phyloP scores from a whole-genome alignment of 2,113 vertebrate species.

The Tor tambroides region DNA sequence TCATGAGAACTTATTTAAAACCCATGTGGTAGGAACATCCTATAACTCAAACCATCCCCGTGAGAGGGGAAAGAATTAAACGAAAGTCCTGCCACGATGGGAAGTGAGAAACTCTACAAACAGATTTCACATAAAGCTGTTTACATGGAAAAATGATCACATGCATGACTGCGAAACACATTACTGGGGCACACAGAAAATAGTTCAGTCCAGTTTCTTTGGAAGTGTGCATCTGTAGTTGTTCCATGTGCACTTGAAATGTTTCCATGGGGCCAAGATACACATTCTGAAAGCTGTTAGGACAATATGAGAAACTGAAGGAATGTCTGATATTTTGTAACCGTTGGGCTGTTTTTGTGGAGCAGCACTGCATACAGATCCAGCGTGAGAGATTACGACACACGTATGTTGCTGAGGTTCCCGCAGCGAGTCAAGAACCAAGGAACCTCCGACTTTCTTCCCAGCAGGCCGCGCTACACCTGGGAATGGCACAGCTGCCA shows the following conservation, averaged over 20 bases:
- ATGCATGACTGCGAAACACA: constrained; percentile 68
- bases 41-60: constrained; percentile 40
- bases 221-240: background rate
- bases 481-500: constrained; percentile 99
- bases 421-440: constrained; percentile 98
- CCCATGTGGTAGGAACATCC: constrained; percentile 29
- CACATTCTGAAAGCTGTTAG: constrained; percentile 25
- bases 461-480: constrained; percentile 92
- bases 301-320: background rate
- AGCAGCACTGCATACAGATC: constrained; percentile 70
- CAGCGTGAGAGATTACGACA: constrained; percentile 91
- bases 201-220: constrained; percentile 10
- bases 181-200: constrained; percentile 68
- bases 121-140: constrained; percentile 66
- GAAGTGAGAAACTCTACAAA: constrained; percentile 60
- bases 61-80: constrained; percentile 2
- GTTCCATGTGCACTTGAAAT: constrained; percentile 31
- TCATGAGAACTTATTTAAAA: constrained; percentile 52
- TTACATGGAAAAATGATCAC: constrained; percentile 63
- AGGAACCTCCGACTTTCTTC: constrained; percentile 94
- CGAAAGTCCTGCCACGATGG: constrained; percentile 51
- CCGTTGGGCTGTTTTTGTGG: constrained; percentile 22
- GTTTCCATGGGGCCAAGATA: background rate
- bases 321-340: constrained; percentile 42
- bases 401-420: constrained; percentile 92